Evolutionary conservation across 1,140 invertebrate species (phyloP), one percentile per base, ranked within the genome.

Genomic region (Leptinotarsa defecta): DNA sequence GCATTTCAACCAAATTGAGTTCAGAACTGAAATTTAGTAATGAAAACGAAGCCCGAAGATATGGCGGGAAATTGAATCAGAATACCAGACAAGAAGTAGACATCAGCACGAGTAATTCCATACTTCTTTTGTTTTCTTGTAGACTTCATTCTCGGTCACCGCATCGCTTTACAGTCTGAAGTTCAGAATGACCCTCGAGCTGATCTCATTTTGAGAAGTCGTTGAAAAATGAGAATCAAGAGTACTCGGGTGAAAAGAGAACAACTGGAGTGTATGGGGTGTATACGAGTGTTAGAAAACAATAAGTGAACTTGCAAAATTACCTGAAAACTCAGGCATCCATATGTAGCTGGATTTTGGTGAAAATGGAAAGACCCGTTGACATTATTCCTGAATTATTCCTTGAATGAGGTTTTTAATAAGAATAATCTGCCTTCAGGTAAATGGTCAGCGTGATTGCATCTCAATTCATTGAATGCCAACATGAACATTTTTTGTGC

Each of bases 151-250:
- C 52, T 57, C 52, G 52, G 52, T 57, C 52, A 57, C n/a, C 52
- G 52, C 52, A 57, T 57, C 52, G 17, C 52, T 19, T 57, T 57
- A 57, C n/a, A 57, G 52, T 43, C 52, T 57, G 52, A n/a, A 57
- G 52, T 57, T 57, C 52, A 57, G 15, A 19, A 57, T 57, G 52
- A 57, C 52, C 52, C 52, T 57, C 52, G 15, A 57, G 52, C 15
- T 57, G 52, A 57, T n/a, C 52, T 57, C 52, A 57, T 57, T 57
- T 57, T 19, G 8, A 57, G 52, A 57, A 19, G 15, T 57, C 52
- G 52, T 57, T 57, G 52, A 57, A 57, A 57, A 57, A 57, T 57
- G 52, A 57, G 52, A 57, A 57, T 57, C 52, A 57, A 57, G 52
- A 57, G 52, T 57, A 19, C 52, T 57, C 52, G 4, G 15, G 52